Evolutionary conservation across 2,797 vertebrate genomes (phyloP), one percentile per base, ranked within the genome.

Genomic region (Pempheris klunzingeri): DNA sequence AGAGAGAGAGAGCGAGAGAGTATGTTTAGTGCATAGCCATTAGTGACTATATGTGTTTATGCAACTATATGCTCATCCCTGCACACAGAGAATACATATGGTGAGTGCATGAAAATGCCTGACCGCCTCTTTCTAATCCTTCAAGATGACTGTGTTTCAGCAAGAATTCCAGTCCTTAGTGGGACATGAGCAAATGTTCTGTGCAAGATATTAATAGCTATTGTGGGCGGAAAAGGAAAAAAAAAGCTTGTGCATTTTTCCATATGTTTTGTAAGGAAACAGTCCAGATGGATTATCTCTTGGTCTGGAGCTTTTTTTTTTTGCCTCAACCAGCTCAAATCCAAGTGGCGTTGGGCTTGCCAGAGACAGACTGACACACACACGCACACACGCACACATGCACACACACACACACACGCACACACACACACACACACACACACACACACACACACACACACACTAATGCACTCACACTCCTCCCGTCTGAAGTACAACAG

Each of bases 261-360:
- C 92, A 92, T 94, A 93, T 93, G 91, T 93, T 94, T 93, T 90
- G 83, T 88, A 87, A 93, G 92, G 90, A 94, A 94, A 90, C 88
- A 75, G 87, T 93, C 91, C 91, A 93, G 92, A 93, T 91, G 92
- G 92, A 95, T 94, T 92, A 93, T 93, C 90, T 92, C 81, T 89
- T 86, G 82, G 88, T 85, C 84, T 88, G 74, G 84, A 86, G 65
- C 71, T 70, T 85, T 78, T 66, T 85, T 78, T 66, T 84, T 57
- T 77, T 85, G 67, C 90, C 82, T 87, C 72, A 84, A 83, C 82
- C 78, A 84, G 64, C 81, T 81, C 86, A 79, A 85, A 71, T 90
- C 89, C 87, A 88, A 89, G 80, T 80, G 58, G 39, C 5, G 63
- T 54, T 82, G 78, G 71, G 84, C 75, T 80, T 89, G 87, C 85